Base-by-base conservation (phyloP, 2,888 invertebrate species). In the Linnaemya tessellans region DNA sequence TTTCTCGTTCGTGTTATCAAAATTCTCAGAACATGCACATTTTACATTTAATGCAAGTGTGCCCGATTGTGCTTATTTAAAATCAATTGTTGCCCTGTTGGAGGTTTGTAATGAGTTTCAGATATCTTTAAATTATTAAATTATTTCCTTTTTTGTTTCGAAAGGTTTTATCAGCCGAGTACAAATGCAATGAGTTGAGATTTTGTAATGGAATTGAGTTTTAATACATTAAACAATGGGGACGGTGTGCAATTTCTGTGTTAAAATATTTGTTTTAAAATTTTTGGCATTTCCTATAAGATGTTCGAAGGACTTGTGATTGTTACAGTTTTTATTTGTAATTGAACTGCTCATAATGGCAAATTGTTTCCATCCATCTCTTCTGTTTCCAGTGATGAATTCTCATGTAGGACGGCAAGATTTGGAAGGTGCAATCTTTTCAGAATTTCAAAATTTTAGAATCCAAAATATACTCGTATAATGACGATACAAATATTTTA, bases 61-160 rank as follows among this genome's bases (percentile, higher is more conserved):
- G 62, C 15, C 38, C 15, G 22, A 1, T 35, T 58, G 56, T 58
- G 25, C 13, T 68, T 68, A 41, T 41, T 51, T 18, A 25, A 62
- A 70, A 70, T 62, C 70, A 41, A 62, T 62, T 79, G 54, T 60
- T 75, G 49, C 74, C 64, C 75, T 64, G 65, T 65, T 62, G 80
- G 67, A 84, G 75, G 70, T 78, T 84, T 71, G 74, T 65, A 64
- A 84, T 58, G 56, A 65, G 58, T 67, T 68, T 35, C 43, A 60
- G 80, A 75, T 84, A 84, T 77, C 75, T 67, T 41, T 80, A 71
- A 80, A 77, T 77, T 84, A 67, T 41, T 80, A 73, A 77, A 77
- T 80, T 84, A 60, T 80, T 80, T 84, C 84, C 75, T 71, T 77
- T 71, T 77, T 80, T 84, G 30, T 62, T 65, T 38, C 46, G 9